These are phyloP conservation scores for Ictalurus punctatus DNA, from an alignment of 2,113 vertebrate species.

Conservation along the genomic window DNA sequence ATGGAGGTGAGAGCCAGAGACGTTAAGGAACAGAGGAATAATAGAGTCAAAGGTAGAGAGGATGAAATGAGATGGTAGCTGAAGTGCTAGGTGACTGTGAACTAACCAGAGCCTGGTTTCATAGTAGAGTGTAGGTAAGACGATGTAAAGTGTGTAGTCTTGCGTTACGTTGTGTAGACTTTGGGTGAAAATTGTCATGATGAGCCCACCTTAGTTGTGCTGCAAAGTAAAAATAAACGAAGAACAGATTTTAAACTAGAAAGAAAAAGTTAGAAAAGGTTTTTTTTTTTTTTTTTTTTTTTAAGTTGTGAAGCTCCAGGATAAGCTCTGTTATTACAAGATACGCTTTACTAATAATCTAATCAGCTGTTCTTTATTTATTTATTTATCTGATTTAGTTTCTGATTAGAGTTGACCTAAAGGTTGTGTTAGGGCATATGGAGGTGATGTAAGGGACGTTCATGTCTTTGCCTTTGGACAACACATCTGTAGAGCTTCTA, in stretches of 20 bases:
- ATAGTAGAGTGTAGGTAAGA: neutral
- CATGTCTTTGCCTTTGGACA: constrained; percentile 28
- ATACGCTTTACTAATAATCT: constrained; percentile 1
- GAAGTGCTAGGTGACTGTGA: neutral
- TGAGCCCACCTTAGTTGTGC: neutral
- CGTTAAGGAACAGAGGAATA: neutral
- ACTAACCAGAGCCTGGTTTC: neutral
- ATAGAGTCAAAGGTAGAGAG: neutral
- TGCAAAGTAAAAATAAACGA: neutral
- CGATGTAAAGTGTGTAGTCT: neutral
- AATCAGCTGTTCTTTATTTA: neutral
- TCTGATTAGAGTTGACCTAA: constrained; percentile 8
- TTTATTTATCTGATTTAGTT: neutral
- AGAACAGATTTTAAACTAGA: neutral
- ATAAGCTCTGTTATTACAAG: neutral
- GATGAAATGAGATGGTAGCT: neutral
- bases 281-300: neutral
- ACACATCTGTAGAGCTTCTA: neutral
- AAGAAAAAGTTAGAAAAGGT: neutral
- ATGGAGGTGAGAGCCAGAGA: constrained; percentile 71
- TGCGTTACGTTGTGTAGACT: neutral
- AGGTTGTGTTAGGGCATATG: neutral
- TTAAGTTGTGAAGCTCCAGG: neutral
- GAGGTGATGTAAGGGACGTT: neutral
- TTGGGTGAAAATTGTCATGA: neutral